Percentiles rank a stretch among this genome's conserved stretches.
These are phyloP conservation scores for Sebastes jordani DNA, from an alignment of 2,797 vertebrate genomes.

Conservation along the genomic window DNA sequence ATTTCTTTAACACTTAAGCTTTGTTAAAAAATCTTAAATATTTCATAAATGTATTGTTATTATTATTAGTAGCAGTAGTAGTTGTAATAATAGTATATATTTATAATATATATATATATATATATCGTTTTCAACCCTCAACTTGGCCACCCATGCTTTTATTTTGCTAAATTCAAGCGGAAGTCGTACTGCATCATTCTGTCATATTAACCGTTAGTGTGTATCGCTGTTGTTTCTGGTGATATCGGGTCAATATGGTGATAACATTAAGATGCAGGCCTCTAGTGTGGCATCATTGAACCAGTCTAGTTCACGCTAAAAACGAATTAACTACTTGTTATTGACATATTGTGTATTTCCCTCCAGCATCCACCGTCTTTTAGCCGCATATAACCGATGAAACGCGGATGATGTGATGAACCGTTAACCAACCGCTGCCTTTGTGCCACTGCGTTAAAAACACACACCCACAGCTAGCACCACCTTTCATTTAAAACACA, in stretches of 20 bases:
- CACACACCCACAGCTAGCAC: background rate
- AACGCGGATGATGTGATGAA: background rate
- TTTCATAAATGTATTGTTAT: too few species aligned
- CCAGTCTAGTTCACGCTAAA: rapidly evolving
- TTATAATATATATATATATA: background rate
- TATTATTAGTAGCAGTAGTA: too few species aligned
- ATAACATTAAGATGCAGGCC: slow-evolving; percentile 18
- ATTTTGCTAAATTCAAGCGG: slow-evolving; percentile 17
- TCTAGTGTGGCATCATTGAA: background rate
- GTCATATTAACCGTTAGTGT: rapidly evolving
- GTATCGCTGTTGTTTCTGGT: background rate
- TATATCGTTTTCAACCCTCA: background rate
- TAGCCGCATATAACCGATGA: background rate
- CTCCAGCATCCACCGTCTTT: rapidly evolving
- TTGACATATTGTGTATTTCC: rapidly evolving
- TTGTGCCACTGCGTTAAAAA: slow-evolving; percentile 47
- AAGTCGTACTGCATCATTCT: background rate
- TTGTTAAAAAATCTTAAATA: too few species aligned
- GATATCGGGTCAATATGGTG: slow-evolving; percentile 39
- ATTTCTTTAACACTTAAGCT: too few species aligned
- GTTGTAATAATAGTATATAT: too few species aligned
- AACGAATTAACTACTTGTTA: rapidly evolving
- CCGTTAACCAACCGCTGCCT: slow-evolving; percentile 15
- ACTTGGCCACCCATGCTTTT: slow-evolving; percentile 16
- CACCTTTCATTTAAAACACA: too few species aligned